These are phyloP conservation scores for Atrichornis clamosus DNA, from an alignment of 2,113 vertebrate species.

Conservation along the genomic window DNA sequence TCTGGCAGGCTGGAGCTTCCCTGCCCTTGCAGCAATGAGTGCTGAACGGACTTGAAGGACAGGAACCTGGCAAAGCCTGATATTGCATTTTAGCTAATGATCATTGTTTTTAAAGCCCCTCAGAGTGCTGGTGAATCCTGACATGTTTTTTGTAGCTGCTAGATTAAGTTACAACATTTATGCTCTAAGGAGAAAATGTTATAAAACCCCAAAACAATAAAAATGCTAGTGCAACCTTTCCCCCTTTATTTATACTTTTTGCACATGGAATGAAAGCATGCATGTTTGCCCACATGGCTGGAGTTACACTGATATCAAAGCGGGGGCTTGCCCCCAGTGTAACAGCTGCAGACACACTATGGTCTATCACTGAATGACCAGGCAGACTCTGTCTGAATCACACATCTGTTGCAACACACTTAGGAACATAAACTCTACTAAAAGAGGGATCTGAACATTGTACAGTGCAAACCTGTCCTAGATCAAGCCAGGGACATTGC, in stretches of 20 bases:
- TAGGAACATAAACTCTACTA: background rate
- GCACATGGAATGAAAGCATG: background rate
- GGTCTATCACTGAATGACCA: background rate
- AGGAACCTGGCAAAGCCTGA: background rate
- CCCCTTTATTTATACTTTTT: background rate
- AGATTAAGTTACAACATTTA: background rate
- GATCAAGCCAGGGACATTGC: slow-evolving; percentile 76
- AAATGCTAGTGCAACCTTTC: background rate
- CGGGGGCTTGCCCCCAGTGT: background rate
- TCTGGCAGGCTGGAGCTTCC: background rate
- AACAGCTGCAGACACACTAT: background rate
- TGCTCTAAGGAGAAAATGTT: background rate
- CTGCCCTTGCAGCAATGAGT: background rate
- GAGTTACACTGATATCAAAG: background rate
- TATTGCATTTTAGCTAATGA: background rate
- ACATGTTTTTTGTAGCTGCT: background rate
- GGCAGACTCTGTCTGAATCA: background rate
- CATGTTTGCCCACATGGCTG: background rate
- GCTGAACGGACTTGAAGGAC: background rate
- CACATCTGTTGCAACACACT: background rate
- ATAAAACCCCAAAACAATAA: background rate
- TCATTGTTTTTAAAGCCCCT: background rate
- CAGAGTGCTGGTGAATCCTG: background rate
- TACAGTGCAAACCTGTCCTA: slow-evolving; percentile 56
- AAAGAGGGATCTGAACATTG: slow-evolving; percentile 67